Percentiles rank a stretch among this genome's conserved stretches.
These are phyloP conservation scores for Ctenosaura bakeri DNA, from an alignment of 2,797 vertebrate species.

Conservation along the genomic window DNA sequence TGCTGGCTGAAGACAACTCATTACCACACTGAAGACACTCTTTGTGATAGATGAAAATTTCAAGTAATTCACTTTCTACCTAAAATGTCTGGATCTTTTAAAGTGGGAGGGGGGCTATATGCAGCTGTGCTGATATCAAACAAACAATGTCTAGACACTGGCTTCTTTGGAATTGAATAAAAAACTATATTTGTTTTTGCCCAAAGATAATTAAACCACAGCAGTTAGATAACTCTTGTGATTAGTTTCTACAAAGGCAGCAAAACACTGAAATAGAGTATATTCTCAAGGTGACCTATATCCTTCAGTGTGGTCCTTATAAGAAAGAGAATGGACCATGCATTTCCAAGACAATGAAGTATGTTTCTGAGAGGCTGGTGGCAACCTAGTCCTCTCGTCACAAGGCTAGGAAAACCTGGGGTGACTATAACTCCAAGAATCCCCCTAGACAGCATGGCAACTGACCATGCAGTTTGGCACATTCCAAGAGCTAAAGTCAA, in stretches of 20 bases:
- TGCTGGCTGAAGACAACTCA: not conserved
- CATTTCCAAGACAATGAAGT: not conserved
- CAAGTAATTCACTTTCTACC: not conserved
- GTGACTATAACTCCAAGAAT: not conserved
- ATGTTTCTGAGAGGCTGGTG: not conserved
- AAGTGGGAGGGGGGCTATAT: not conserved
- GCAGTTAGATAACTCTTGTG: not conserved
- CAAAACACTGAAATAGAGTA: not conserved
- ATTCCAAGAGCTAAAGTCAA: not conserved
- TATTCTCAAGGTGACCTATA: not conserved
- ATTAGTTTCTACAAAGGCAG: not conserved
- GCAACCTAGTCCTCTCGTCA: not conserved
- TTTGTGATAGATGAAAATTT: slow-evolving; percentile 1
- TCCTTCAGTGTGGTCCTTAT: not conserved
- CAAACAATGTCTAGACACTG: not conserved
- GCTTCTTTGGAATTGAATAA: not conserved
- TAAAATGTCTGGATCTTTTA: not conserved
- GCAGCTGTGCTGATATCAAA: not conserved
- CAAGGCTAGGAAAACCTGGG: not conserved
- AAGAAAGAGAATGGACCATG: not conserved
- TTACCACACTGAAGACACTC: not conserved
- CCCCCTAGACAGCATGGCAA: not conserved
- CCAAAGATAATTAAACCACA: slow-evolving; percentile 10
- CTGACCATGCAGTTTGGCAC: too few species aligned
- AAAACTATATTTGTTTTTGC: slow-evolving; percentile 2